Conservation (phyloP, 2,113 vertebrate species). For the Chloropsis cyanopogon region DNA sequence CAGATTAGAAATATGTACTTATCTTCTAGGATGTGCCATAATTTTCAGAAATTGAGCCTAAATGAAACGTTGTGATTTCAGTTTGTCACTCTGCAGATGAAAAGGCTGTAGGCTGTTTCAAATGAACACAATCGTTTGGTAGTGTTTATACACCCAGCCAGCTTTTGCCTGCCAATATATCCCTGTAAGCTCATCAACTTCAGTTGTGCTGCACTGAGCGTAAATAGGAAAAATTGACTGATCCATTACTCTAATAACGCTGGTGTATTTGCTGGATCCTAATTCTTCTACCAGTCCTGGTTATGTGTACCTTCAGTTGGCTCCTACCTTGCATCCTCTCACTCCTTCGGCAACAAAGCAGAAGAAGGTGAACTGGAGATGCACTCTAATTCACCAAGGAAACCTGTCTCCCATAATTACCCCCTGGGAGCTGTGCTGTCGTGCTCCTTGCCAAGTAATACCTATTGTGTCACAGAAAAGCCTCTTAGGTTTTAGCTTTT, state of each 20-base stretch:
- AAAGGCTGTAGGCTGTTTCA: neutral
- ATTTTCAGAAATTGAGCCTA: constrained; percentile 29
- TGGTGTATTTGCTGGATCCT: neutral
- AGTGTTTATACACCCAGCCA: neutral
- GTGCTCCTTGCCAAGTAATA: neutral
- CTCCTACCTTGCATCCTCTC: neutral
- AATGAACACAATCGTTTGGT: neutral
- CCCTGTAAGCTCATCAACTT: neutral
- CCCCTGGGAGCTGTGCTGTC: neutral
- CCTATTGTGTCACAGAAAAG: neutral
- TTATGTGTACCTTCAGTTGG: neutral
- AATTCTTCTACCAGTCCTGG: neutral
- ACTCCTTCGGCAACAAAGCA: neutral
- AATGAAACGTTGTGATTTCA: constrained; percentile 7
- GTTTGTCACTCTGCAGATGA: constrained; percentile 7
- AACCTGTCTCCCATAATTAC: neutral
- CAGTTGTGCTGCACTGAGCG: neutral
- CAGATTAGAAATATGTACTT: constrained; percentile 48
- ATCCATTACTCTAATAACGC: neutral
- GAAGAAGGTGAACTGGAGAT: neutral
- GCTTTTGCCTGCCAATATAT: neutral
- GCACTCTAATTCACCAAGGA: neutral
- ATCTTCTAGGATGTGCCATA: constrained; percentile 13
- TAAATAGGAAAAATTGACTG: neutral
- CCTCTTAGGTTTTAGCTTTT: neutral